Evolutionary conservation across 2,797 vertebrate species (phyloP), one percentile per base, ranked within the genome.

Genomic region (Valencia hispanica): DNA sequence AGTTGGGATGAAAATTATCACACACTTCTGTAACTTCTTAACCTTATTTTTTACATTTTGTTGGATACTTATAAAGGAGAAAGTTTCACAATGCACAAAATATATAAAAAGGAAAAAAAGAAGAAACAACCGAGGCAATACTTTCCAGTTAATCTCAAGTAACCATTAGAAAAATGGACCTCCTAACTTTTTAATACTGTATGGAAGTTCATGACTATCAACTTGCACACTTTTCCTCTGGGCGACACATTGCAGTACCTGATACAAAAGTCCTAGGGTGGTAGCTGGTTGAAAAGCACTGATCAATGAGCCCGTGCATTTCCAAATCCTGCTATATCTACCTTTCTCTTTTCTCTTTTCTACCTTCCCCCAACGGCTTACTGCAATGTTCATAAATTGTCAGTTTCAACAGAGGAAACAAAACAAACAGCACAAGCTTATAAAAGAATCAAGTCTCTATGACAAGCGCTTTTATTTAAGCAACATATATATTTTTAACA

Each of bases 401-500:
- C 47, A 51, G 48, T 79, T 81, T 81, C 9, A 75, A 30, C 7
- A 3, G n/a, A 34, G 51, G 41, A 68, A 43, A 61, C 51, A 50
- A 68, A 70, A 69, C 45, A 14, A 84, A 76, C 75, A 8, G 20
- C 45, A 2, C 85, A 70, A 72, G 73, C 48, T 80, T 25, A 78
- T 79, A 84, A 85, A 85, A 79, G 43, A 61, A 53, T 74, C 57
- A 51, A 57, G 75, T 77, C 50, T 59, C 72, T 84, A 90, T 84
- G 82, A 88, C 92, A 85, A 88, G 68, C 39, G 55, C 27, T 71
- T 66, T 45, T 25, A 89, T 88, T 90, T 87, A 85, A 65, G 72
- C 74, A 65, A 81, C 90, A 83, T 86, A 74, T 73, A 83, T 86
- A 74, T 73, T 79, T 68, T 83, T 88, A 92, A 91, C 83, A 77